Percentiles rank a stretch among this genome's conserved stretches.
Evolutionary conservation across 2,888 invertebrate species (phyloP).

Genomic region (Protophormia terraenovae): DNA sequence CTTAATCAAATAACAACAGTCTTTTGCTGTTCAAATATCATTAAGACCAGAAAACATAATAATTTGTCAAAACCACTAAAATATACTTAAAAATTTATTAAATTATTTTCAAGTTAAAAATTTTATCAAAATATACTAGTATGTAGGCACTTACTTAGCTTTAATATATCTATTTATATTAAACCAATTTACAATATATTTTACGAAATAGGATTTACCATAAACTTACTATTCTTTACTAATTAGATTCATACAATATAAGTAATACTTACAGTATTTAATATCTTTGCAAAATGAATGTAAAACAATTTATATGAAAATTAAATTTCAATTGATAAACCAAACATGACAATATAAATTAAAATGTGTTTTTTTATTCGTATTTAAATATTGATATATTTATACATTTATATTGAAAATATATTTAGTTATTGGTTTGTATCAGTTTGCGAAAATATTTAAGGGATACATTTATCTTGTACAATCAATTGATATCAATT

Average conservation of each 20-base stretch:
- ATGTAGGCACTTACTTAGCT: neutral
- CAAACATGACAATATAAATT: constrained; percentile 17
- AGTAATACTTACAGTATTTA: neutral
- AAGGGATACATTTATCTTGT: neutral
- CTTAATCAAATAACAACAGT: too few species aligned
- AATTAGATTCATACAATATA: neutral
- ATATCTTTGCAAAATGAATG: neutral
- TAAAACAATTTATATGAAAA: neutral
- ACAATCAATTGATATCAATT: constrained; percentile 15
- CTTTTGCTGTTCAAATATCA: too few species aligned
- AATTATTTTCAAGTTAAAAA: too few species aligned
- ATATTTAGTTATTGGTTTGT: neutral
- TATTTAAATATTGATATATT: neutral
- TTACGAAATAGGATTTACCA: neutral
- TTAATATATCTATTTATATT: neutral
- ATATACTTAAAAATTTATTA: too few species aligned
- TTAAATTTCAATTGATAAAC: constrained; percentile 5
- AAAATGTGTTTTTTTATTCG: neutral
- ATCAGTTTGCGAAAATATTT: neutral
- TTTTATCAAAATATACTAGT: too few species aligned
- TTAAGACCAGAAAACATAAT: too few species aligned
- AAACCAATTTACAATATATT: neutral
- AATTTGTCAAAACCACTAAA: too few species aligned
- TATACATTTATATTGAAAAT: neutral
- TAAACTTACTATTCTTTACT: neutral